These are phyloP conservation scores for Petrosia ficiformis DNA, from an alignment of 37 sponge, comb jelly and placozoan genomes.

Conservation along the genomic window DNA sequence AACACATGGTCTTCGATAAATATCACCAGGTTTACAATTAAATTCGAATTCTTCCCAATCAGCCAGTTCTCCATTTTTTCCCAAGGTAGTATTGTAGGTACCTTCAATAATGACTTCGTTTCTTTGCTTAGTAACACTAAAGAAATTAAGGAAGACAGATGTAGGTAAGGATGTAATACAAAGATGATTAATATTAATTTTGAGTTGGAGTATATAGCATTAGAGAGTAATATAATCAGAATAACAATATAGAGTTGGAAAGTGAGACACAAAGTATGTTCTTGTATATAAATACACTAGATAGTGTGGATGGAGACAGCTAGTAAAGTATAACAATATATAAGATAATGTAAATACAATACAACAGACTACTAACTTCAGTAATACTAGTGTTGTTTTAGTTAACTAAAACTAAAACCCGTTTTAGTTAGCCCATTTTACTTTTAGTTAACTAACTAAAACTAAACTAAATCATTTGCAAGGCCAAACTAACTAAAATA, in stretches of 20 bases:
- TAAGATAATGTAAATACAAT: background rate
- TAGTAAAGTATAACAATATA: background rate
- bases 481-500: too few species aligned
- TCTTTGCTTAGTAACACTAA: constrained; percentile 83
- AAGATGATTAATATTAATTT: background rate
- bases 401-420: background rate
- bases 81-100: constrained; percentile 26
- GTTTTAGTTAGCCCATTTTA: too few species aligned
- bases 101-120: constrained; percentile 87
- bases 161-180: background rate
- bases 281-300: background rate
- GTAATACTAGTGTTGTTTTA: background rate
- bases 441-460: too few species aligned
- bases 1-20: constrained; percentile 66
- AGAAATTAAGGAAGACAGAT: background rate
- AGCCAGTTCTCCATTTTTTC: constrained; percentile 26
- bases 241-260: background rate
- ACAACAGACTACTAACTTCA: background rate
- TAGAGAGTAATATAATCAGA: background rate
- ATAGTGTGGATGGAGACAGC: background rate
- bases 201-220: background rate
- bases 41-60: constrained; percentile 82
- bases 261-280: background rate
- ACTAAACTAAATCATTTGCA: too few species aligned
- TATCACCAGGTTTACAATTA: constrained; percentile 85